Conservation (phyloP, 1,140 invertebrate genomes). For the Drosophila sucinea region DNA sequence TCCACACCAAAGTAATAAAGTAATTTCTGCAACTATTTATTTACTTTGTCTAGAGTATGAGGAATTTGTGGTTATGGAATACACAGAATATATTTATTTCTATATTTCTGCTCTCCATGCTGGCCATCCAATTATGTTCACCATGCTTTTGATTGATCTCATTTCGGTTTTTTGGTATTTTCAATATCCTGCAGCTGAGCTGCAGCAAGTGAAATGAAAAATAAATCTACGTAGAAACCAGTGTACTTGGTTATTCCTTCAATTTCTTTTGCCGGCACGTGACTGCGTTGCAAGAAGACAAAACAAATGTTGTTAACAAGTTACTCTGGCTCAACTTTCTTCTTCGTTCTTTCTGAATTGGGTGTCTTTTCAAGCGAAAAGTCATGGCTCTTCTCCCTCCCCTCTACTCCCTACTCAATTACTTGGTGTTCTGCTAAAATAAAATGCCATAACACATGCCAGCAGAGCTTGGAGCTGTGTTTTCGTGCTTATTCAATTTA, state of each 20-base stretch:
- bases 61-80: too few relatives aligned
- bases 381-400: not conserved
- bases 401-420: not conserved
- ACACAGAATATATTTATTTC: not conserved
- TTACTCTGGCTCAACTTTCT: constrained; percentile 53
- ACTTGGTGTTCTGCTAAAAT: constrained; percentile 3
- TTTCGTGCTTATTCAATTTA: constrained; percentile 67
- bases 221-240: constrained; percentile 13
- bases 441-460: constrained; percentile 46
- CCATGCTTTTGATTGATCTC: constrained; percentile 45
- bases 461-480: constrained; percentile 16
- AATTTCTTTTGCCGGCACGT: constrained; percentile 60
- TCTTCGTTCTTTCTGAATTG: constrained; percentile 16
- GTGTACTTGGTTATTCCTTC: not conserved
- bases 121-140: constrained; percentile 29
- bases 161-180: constrained; percentile 42
- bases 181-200: constrained; percentile 46
- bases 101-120: constrained; percentile 18
- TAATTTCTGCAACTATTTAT: too few relatives aligned
- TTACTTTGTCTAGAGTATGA: too few relatives aligned
- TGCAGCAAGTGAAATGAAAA: constrained; percentile 40
- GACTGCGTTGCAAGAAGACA: constrained; percentile 54
- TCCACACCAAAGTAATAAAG: too few relatives aligned
- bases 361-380: constrained; percentile 18
- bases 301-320: constrained; percentile 50